These are phyloP conservation scores for Dipus sagitta DNA, from an alignment of 2,797 vertebrate species.

Conservation along the genomic window DNA sequence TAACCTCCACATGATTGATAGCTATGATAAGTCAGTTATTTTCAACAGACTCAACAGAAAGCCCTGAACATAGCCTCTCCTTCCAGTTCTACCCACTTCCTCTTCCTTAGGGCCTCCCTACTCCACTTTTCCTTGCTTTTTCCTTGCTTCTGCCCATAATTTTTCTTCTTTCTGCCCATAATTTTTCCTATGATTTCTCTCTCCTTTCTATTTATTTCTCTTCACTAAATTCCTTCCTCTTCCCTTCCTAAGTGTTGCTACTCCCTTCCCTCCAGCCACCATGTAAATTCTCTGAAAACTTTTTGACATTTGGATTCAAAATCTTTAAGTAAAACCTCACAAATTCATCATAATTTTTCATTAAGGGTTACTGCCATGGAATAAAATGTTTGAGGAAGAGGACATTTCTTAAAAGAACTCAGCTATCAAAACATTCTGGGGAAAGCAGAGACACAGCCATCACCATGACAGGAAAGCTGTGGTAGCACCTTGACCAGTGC, in stretches of 20 bases:
- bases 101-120: not conserved
- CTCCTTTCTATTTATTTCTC: not conserved
- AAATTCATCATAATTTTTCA: not conserved
- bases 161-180: not conserved
- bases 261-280: not conserved
- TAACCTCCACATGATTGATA: not conserved
- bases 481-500: not conserved
- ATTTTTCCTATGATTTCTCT: not conserved
- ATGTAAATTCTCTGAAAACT: not conserved
- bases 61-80: not conserved
- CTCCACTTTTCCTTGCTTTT: not conserved
- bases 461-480: not conserved
- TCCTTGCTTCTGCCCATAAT: not conserved
- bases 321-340: conserved; percentile 27
- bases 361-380: not conserved
- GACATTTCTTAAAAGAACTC: conserved; percentile 24
- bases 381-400: conserved; percentile 17
- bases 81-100: not conserved
- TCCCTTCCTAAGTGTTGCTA: not conserved
- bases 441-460: not conserved
- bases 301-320: not conserved
- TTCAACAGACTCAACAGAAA: not conserved
- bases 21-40: not conserved
- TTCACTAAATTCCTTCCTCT: not conserved
- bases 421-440: conserved; percentile 25